phyloP scores from a whole-genome alignment of 1,140 invertebrate species.

The Matsumurasca onukii region DNA sequence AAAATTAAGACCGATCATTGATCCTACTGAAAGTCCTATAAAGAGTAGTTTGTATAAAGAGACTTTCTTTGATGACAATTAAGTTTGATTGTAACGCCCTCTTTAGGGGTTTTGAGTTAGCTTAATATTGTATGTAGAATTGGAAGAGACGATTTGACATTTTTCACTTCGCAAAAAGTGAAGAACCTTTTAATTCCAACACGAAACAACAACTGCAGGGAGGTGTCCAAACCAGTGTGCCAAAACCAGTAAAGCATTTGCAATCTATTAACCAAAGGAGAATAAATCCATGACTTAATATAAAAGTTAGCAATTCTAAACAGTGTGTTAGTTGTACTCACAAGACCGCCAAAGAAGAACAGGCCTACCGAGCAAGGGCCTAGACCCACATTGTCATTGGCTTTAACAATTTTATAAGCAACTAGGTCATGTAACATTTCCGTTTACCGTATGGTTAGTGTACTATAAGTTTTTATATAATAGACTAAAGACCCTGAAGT shows the following conservation, averaged over 20 bases:
- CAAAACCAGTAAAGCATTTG: not conserved
- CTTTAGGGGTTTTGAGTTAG: no score
- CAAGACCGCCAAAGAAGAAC: conserved; percentile 1
- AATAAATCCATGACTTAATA: not conserved
- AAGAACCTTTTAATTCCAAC: no score
- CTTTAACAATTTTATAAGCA: conserved; percentile 23
- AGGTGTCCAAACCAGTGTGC: not conserved
- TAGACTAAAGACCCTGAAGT: conserved; percentile 16
- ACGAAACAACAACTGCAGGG: no score
- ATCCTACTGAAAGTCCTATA: no score
- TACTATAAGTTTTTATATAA: conserved; percentile 23
- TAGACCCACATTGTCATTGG: conserved; percentile 12
- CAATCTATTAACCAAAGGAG: conserved; percentile 15
- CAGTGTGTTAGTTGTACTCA: not conserved
- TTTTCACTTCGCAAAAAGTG: no score
- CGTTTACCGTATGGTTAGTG: conserved; percentile 16
- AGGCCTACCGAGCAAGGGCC: not conserved
- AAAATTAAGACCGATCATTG: no score
- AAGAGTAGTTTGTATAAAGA: no score
- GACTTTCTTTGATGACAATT: no score
- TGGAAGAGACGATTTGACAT: no score
- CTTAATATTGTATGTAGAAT: no score
- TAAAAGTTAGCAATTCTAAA: not conserved
- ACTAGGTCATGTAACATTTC: conserved; percentile 16
- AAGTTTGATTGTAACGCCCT: no score